Conservation (phyloP, 2,113 vertebrate species). For the Oryzias javanicus region DNA sequence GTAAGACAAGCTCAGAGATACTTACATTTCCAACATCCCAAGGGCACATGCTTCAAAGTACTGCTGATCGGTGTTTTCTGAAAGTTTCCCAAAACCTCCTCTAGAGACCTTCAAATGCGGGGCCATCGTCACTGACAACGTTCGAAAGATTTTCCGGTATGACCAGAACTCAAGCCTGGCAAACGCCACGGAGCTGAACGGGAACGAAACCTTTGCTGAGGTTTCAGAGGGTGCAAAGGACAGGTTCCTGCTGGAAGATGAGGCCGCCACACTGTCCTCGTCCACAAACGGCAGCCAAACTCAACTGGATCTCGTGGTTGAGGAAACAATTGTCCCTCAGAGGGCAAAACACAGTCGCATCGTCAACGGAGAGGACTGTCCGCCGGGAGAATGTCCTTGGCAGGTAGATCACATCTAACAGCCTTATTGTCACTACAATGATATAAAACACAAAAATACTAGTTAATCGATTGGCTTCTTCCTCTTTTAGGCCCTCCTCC, state of each 20-base stretch:
- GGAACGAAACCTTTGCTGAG: too few species aligned
- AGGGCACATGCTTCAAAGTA: neutral
- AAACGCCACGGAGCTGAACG: neutral
- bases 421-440: too few species aligned
- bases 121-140: neutral
- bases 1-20: constrained; percentile 65
- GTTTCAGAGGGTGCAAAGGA: too few species aligned
- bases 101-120: constrained; percentile 64
- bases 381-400: constrained; percentile 88
- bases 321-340: neutral
- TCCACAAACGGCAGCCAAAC: neutral
- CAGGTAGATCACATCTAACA: constrained; percentile 76
- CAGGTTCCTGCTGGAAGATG: too few species aligned
- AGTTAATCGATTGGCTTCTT: too few species aligned
- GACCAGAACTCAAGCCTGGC: constrained; percentile 2
- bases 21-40: too few species aligned
- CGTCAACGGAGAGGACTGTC: constrained; percentile 81
- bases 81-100: constrained; percentile 6
- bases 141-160: constrained; percentile 28
- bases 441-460: too few species aligned
- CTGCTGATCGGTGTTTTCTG: neutral
- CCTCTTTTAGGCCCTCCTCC: constrained; percentile 81
- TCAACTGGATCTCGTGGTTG: accelerated
- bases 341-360: constrained; percentile 51
- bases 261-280: neutral